These are phyloP conservation scores for Apeira syringaria DNA, from an alignment of 2,888 invertebrate species.

Conservation along the genomic window DNA sequence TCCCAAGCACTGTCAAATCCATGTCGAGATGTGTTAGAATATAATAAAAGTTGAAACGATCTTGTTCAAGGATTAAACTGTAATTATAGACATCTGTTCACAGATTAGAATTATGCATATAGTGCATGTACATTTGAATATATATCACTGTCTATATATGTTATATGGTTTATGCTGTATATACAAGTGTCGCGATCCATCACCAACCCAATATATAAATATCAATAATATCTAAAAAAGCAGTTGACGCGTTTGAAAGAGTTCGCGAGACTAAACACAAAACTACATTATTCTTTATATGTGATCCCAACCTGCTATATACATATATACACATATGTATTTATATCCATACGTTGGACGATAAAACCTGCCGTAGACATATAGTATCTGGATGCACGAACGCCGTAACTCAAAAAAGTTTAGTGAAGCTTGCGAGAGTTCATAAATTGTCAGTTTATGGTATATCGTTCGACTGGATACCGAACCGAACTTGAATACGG, in stretches of 20 bases:
- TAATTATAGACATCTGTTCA: no score
- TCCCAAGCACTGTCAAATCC: slow-evolving; percentile 70
- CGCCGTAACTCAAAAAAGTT: slow-evolving; percentile 58
- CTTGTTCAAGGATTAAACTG: no score
- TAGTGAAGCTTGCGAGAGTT: slow-evolving; percentile 20
- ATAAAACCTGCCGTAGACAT: slow-evolving; percentile 56
- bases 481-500: neutral
- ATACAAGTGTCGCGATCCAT: neutral
- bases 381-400: slow-evolving; percentile 62
- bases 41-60: no score
- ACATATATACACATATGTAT: slow-evolving; percentile 44
- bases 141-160: no score
- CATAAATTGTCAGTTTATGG: slow-evolving; percentile 20
- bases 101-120: no score
- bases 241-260: slow-evolving; percentile 65
- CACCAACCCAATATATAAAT: slow-evolving; percentile 9
- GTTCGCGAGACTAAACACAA: slow-evolving; percentile 58
- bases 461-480: neutral
- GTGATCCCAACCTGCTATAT: slow-evolving; percentile 28
- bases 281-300: slow-evolving; percentile 40
- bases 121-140: no score
- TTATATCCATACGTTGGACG: slow-evolving; percentile 62
- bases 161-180: no score
- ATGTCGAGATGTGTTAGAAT: slow-evolving; percentile 47
- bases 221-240: slow-evolving; percentile 23